Evolutionary conservation across 2,888 invertebrate genomes (phyloP), one percentile per base, ranked within the genome.

Genomic region (Dyspetes luteomarginatus): DNA sequence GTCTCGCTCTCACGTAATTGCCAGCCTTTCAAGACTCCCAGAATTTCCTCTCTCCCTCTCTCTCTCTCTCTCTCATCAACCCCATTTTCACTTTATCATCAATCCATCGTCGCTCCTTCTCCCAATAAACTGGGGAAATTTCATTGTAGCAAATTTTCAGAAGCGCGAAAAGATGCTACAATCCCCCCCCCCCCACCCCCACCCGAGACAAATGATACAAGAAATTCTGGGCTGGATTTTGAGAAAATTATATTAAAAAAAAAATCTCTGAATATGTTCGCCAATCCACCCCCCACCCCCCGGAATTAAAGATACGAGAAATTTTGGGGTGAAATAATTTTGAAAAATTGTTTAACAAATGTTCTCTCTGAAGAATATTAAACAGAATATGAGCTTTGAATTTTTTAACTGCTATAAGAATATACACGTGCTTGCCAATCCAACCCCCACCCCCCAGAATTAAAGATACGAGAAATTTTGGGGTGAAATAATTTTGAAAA

Each of bases 1-100:
- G n/a, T 60, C 64, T 83, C 72, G 36, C 22, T 26, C 36, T 17
- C 22, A 64, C 64, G 73, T 77, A 81, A 77, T 73, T 69, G 68
- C 62, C 43, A n/a, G 58, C 64, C 48, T 68, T 73, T 56, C 56
- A 28, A 75, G 71, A 60, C 68, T 19, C 41, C 26, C 36, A 9
- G 30, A 48, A 12, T 60, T 60, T 30, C 9, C 60, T 9, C 28
- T 2, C 19, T 1, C 4, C 12, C 24, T 52, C 19, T 3, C 65
- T 67, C 30, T 12, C 36, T 52, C 15, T 41, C 30, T 45, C 56
- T 5, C 48, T 26, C 22, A 30, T 50, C 24, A 36, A 15, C 43
- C 30, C 26, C 45, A 17, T 60, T 22, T 24, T 55, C 9, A 9
- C n/a, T 24, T n/a, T 9, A 24, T 24, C 24, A 9, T 30, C 12